Evolutionary conservation across 2,888 invertebrate genomes (phyloP), one percentile per base, ranked within the genome.

Genomic region (Eristalis arbustorum): DNA sequence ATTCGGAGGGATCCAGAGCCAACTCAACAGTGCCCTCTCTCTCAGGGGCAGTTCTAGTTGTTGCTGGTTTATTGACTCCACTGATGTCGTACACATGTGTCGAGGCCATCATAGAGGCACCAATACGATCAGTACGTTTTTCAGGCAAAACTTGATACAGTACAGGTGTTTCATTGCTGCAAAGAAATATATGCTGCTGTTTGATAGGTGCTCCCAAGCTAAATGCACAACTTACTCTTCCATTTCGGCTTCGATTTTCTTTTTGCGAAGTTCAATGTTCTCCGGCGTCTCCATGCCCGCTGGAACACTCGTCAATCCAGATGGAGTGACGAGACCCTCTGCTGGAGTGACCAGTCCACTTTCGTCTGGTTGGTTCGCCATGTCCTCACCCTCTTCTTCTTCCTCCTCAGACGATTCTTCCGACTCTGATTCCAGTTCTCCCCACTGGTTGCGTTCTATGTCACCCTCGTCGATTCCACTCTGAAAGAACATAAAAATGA

Each of bases 201-300:
- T 3, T 34, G 34, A 11, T 0, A 23, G 31, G 63, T 25, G 1
- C 13, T 11, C 2, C 10, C n/a, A 61, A 37, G 13, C 1, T 2
- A 13, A n/a, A 34, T 22, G 66, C 25, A 1, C 8, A 64, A 90
- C 94, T 92, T 92, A 96, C 97, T 98, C 97, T 92, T 99, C 99
- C 95, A 98, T 97, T 92, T 98, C 98, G 83, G 96, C 96, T 93
- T 99, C 99, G 88, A 98, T 97, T 91, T 98, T 98, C 93, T 98
- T 97, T 94, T 99, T 99, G 89, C 99, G 94, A 88, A 99, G 94
- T 92, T 99, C 99, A 90, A 99, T 99, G 89, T 98, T 98, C 92
- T 99, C 99, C 0, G 99, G 99, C 0, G 99, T 99, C 94, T 99
- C 99, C 94, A 99, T 95, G 81, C 99, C 99, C 66, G 98, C 96